A percentile compares a stretch with the other conserved stretches of the same genome.
phyloP scores from a whole-genome alignment of 2,888 invertebrate genomes.

The Drosophila kokeensis region DNA sequence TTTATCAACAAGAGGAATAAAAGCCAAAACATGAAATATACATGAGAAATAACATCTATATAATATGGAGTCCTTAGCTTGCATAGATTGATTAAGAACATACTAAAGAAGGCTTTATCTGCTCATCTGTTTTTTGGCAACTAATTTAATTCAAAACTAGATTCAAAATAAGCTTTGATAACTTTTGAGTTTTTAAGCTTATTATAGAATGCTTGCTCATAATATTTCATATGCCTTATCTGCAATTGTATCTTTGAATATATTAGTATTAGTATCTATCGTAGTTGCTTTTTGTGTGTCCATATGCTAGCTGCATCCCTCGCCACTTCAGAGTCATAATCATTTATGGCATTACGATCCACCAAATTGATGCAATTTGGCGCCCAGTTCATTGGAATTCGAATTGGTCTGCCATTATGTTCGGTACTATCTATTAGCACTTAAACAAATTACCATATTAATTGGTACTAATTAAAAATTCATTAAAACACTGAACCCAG shows the following conservation, averaged over 20 bases:
- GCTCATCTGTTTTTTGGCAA: not conserved
- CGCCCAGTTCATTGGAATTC: constrained; percentile 6
- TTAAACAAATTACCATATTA: constrained; percentile 82
- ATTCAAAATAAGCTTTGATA: not conserved
- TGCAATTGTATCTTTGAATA: not conserved
- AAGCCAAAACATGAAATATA: not conserved
- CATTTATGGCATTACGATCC: not conserved
- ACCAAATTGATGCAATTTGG: constrained; percentile 1
- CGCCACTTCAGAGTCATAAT: not conserved
- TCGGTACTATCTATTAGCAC: constrained; percentile 51
- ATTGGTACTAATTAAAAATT: constrained; percentile 82
- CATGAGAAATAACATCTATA: not conserved
- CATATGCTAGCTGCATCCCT: not conserved
- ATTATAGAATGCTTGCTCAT: not conserved
- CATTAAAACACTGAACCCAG: constrained; percentile 66
- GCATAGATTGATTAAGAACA: not conserved
- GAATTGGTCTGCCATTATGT: not conserved
- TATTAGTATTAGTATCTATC: not conserved
- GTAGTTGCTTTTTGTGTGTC: not conserved
- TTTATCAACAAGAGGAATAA: not conserved
- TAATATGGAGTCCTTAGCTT: not conserved
- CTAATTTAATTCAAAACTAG: not conserved
- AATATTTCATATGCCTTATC: not conserved
- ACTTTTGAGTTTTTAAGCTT: not conserved
- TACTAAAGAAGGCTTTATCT: not conserved